Base-by-base conservation (phyloP, 1,140 invertebrate species). In the Vanessa tameamea region DNA sequence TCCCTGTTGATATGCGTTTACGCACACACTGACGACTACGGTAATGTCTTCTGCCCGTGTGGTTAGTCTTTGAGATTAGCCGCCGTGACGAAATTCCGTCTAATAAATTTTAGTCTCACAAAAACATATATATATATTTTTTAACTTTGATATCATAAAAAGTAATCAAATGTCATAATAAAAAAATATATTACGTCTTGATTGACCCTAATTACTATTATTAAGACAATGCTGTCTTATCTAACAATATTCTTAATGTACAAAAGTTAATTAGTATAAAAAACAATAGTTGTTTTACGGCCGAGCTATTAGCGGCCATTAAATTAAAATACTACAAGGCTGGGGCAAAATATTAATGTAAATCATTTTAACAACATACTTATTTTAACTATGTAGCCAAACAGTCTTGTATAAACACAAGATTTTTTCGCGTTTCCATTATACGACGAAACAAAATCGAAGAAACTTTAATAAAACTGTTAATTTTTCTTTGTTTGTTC, bases 341-440 rank as follows among this genome's bases (percentile, higher is more conserved):
- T 79, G 70, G 51, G 59, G 73, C 68, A 80, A 83, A 80, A 77
- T 81, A 80, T 84, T 81, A 78, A 84, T 81, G 81, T 78, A 73
- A 80, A 81, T 81, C 67, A 73, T 74, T 72, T 73, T 47, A 67
- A 70, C 47, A 59, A 64, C 66, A 68, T 74, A 82, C 69, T 74
- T 80, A 57, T 76, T 77, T 78, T 76, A 71, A 76, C 74, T 72
- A 78, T 74, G 73, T 75, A 64, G 57, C 50, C 26, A 67, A 77
- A 78, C 74, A 77, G 74, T 59, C 77, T 71, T 79, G 75, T 77
- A 77, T 66, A 70, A 75, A 78, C 69, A 70, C 73, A 23, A 73
- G 48, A 47, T 61, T 50, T 26, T 47, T 7, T 14, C 20, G 12
- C 43, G 74, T 81, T 69, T 81, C 79, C 81, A 79, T 77, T 78